Evolutionary conservation across 2,797 vertebrate species (phyloP).

Genomic region (Channallabes apus): DNA sequence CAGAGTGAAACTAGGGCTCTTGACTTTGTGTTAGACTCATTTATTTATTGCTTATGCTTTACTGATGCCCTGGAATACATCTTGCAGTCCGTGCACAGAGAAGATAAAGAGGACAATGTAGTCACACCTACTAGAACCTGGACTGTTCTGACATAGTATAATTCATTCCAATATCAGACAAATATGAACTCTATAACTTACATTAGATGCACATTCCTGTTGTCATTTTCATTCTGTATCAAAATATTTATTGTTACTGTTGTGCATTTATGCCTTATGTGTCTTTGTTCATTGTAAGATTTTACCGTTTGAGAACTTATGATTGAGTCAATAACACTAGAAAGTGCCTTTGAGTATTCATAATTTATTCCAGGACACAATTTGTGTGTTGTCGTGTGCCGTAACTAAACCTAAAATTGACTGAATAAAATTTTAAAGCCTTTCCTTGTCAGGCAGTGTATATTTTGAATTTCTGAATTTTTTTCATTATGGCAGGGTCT

Average conservation of each 20-base stretch:
- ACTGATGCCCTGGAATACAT: conserved; percentile 7
- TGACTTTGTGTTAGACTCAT: conserved; percentile 29
- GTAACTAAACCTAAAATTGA: too few species aligned
- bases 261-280: background rate
- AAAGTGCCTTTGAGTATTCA: too few species aligned
- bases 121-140: background rate
- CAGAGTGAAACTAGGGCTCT: conserved; percentile 57
- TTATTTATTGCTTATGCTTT: conserved; percentile 24
- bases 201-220: background rate
- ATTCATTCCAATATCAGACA: background rate
- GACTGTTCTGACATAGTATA: background rate
- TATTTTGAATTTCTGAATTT: too few species aligned
- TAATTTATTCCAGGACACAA: too few species aligned
- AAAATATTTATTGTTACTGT: background rate
- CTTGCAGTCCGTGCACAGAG: background rate
- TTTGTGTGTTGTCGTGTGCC: too few species aligned
- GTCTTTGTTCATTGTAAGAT: background rate
- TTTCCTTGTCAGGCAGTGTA: too few species aligned
- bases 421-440: too few species aligned
- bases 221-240: background rate
- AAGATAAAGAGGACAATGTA: background rate
- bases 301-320: too few species aligned
- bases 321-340: too few species aligned
- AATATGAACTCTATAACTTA: background rate
- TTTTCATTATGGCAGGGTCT: too few species aligned